Conservation (phyloP, 2,797 vertebrate genomes). For the Miichthys miiuy region DNA sequence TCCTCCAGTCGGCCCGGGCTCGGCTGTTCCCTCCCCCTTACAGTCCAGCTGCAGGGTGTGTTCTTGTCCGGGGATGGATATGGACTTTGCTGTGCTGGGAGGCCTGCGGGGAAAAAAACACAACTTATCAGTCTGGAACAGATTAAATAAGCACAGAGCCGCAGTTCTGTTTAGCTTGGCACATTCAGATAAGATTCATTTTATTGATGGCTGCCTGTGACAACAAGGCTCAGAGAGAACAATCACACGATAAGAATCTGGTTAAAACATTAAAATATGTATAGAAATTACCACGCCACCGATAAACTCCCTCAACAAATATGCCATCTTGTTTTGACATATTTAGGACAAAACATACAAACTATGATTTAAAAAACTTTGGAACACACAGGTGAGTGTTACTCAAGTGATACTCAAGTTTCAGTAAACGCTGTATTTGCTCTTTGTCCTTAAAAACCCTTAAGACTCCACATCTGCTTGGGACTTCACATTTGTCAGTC, state of each 20-base stretch:
- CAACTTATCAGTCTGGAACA: slow-evolving; percentile 38
- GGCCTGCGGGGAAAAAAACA: slow-evolving; percentile 79
- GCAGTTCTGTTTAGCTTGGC: slow-evolving; percentile 40
- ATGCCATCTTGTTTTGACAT: background rate
- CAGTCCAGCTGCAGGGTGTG: slow-evolving; percentile 94
- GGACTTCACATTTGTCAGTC: no score
- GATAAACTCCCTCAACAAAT: background rate
- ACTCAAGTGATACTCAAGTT: background rate
- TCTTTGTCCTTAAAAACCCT: background rate
- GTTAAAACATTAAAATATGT: background rate
- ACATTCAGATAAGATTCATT: slow-evolving; percentile 11
- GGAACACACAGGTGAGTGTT: background rate
- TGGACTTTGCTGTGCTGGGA: slow-evolving; percentile 93
- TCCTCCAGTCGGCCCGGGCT: slow-evolving; percentile 67
- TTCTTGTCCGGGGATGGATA: slow-evolving; percentile 91
- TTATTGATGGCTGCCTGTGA: slow-evolving; percentile 33
- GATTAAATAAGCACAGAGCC: slow-evolving; percentile 38
- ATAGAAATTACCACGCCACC: background rate
- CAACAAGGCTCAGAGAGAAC: slow-evolving; percentile 3
- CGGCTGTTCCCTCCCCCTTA: slow-evolving; percentile 93
- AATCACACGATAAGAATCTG: background rate
- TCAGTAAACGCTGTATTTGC: background rate
- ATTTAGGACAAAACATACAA: no score
- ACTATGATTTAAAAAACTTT: background rate
- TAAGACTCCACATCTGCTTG: no score